These are phyloP conservation scores for Caenorhabditis sinica DNA, from an alignment of 2,888 invertebrate genomes.

Conservation along the genomic window DNA sequence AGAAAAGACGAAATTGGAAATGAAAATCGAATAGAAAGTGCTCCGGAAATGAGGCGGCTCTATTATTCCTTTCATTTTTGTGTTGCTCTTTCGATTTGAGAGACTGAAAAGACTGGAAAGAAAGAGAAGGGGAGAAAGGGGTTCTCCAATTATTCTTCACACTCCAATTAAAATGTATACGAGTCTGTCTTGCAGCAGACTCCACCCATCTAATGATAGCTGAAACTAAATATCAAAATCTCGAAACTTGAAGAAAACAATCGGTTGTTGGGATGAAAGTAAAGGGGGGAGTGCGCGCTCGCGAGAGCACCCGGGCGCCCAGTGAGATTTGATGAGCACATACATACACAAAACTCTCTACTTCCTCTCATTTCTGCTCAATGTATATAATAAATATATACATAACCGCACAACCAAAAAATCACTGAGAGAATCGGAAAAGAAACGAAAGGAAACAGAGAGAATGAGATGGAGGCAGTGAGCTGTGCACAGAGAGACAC, in stretches of 20 bases:
- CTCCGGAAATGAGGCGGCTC: slow-evolving; percentile 46
- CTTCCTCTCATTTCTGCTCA: slow-evolving; percentile 33
- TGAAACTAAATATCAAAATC: background rate
- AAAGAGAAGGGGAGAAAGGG: background rate
- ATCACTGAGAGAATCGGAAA: slow-evolving; percentile 36
- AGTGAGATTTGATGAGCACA: slow-evolving; percentile 60
- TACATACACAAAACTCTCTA: slow-evolving; percentile 48
- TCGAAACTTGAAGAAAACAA: slow-evolving; percentile 25
- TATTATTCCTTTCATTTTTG: slow-evolving; percentile 34
- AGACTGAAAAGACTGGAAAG: background rate
- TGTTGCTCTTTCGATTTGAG: slow-evolving; percentile 26
- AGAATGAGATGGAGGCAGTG: background rate
- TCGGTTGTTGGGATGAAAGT: background rate
- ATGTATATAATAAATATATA: slow-evolving; percentile 57
- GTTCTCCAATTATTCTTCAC: background rate
- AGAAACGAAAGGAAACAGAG: slow-evolving; percentile 11
- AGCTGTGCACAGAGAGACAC: slow-evolving; percentile 21
- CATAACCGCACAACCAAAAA: slow-evolving; percentile 56
- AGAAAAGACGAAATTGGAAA: slow-evolving; percentile 30
- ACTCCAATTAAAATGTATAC: background rate
- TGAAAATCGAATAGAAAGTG: slow-evolving; percentile 44
- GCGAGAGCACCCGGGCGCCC: slow-evolving; percentile 48
- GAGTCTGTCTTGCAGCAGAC: background rate
- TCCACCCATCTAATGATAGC: background rate
- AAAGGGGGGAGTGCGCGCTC: slow-evolving; percentile 3